Percentiles rank a stretch among this genome's conserved stretches.
Conservation (phyloP, 35 echinoderm and acorn worm species). For the Eucidaris tribuloides region DNA sequence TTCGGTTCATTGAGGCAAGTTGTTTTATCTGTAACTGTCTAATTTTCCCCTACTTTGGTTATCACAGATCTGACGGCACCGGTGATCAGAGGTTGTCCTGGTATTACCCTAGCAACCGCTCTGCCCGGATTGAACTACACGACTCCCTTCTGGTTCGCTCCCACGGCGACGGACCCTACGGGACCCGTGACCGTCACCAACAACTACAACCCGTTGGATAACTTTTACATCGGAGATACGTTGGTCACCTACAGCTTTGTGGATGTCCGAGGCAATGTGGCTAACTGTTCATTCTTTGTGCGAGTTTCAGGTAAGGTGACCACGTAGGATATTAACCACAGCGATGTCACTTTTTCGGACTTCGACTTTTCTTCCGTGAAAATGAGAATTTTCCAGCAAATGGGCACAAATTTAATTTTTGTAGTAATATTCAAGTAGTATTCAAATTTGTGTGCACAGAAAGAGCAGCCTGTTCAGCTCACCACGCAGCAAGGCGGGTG, state of each 20-base stretch:
- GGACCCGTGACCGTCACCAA: slow-evolving; percentile 14
- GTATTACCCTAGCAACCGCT: not conserved
- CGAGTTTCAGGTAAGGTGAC: slow-evolving; percentile 39
- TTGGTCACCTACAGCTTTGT: slow-evolving; percentile 30
- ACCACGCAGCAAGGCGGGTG: too few species aligned
- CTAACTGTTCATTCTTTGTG: slow-evolving; percentile 31
- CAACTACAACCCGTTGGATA: slow-evolving; percentile 20
- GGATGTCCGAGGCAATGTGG: slow-evolving; percentile 30
- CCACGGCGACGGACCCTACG: slow-evolving; percentile 30
- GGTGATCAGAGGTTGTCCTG: slow-evolving; percentile 5
- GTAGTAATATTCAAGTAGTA: too few species aligned
- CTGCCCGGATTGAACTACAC: not conserved
- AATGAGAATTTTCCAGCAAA: too few species aligned
- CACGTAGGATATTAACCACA: too few species aligned
- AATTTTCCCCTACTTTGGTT: too few species aligned
- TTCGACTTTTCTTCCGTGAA: too few species aligned
- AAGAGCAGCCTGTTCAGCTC: too few species aligned
- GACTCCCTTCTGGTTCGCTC: slow-evolving; percentile 19
- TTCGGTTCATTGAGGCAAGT: too few species aligned
- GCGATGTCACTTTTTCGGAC: too few species aligned
- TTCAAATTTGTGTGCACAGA: too few species aligned
- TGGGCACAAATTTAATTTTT: too few species aligned
- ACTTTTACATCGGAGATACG: slow-evolving; percentile 35
- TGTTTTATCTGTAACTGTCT: too few species aligned
- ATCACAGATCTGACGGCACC: not conserved